Evolutionary conservation across 1,140 invertebrate genomes (phyloP).

Genomic region (Colletes latitarsis): DNA sequence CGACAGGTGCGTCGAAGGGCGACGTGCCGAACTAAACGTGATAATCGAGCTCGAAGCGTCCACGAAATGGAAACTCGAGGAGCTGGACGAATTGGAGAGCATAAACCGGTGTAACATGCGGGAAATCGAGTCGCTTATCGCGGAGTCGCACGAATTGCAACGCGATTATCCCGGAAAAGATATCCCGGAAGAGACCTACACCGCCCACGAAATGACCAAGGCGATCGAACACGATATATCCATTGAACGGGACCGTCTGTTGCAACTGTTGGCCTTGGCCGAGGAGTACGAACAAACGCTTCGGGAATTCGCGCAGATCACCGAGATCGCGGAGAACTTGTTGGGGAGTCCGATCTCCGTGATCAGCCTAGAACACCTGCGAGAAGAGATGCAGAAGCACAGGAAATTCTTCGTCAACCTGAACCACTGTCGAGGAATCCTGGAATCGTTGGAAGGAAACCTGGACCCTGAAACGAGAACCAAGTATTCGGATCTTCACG

Average conservation of each 20-base stretch:
- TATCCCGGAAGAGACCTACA: conserved; percentile 85
- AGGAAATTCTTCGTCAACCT: conserved; percentile 93
- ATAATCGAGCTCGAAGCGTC: conserved; percentile 83
- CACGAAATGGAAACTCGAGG: conserved; percentile 84
- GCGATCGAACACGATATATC: conserved; percentile 86
- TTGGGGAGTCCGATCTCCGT: conserved; percentile 89
- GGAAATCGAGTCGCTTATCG: conserved; percentile 81
- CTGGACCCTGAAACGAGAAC: conserved; percentile 89
- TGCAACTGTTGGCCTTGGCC: conserved; percentile 87
- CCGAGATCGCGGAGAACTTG: conserved; percentile 89
- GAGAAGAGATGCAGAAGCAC: conserved; percentile 94
- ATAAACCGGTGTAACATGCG: conserved; percentile 82
- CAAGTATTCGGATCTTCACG: conserved; percentile 88
- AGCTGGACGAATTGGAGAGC: conserved; percentile 85
- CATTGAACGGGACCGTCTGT: conserved; percentile 87
- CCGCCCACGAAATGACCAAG: conserved; percentile 85
- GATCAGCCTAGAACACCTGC: conserved; percentile 87
- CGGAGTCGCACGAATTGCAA: conserved; percentile 81
- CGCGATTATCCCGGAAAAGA: conserved; percentile 85
- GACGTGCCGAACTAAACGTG: conserved; percentile 82
- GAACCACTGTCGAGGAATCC: conserved; percentile 90
- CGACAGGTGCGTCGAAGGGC: conserved; percentile 79
- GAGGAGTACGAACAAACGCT: conserved; percentile 94
- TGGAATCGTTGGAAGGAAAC: conserved; percentile 92
- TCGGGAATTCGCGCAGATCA: conserved; percentile 92